A percentile compares a stretch with the other conserved stretches of the same genome.
These are phyloP conservation scores for Ochlodes sylvanus DNA, from an alignment of 2,888 invertebrate genomes.

Conservation along the genomic window DNA sequence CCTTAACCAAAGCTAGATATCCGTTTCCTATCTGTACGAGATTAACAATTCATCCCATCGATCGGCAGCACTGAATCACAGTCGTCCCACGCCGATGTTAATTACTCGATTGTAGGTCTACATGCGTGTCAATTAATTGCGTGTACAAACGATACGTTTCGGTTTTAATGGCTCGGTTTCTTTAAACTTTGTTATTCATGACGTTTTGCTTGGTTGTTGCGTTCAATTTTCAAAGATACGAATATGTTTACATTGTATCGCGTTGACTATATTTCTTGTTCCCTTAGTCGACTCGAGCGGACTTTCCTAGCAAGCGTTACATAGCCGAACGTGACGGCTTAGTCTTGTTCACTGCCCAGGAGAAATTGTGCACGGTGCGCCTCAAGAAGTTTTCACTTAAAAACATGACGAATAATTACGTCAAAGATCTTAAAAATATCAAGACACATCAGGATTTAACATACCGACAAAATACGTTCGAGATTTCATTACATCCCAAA, in stretches of 20 bases:
- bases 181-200: conserved; percentile 1
- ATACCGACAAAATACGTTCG: not conserved
- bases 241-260: too few relatives aligned
- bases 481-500: conserved; percentile 10
- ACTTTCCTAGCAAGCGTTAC: too few relatives aligned
- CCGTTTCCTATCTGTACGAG: conserved; percentile 46
- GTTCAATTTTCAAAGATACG: not conserved
- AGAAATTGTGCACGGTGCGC: too few relatives aligned
- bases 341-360: too few relatives aligned
- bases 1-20: conserved; percentile 26
- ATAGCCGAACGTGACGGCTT: too few relatives aligned
- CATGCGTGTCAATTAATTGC: conserved; percentile 66
- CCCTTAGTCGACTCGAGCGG: too few relatives aligned
- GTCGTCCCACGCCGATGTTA: conserved; percentile 63
- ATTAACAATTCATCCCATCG: conserved; percentile 54
- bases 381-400: too few relatives aligned
- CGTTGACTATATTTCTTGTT: too few relatives aligned
- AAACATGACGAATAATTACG: too few relatives aligned
- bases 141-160: conserved; percentile 37
- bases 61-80: conserved; percentile 53
- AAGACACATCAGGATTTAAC: not conserved
- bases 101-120: conserved; percentile 66
- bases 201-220: conserved; percentile 1
- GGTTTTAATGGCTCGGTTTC: conserved; percentile 26
- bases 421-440: not conserved